Conservation (phyloP, 2,113 vertebrate genomes). For the Cercocebus atys region DNA sequence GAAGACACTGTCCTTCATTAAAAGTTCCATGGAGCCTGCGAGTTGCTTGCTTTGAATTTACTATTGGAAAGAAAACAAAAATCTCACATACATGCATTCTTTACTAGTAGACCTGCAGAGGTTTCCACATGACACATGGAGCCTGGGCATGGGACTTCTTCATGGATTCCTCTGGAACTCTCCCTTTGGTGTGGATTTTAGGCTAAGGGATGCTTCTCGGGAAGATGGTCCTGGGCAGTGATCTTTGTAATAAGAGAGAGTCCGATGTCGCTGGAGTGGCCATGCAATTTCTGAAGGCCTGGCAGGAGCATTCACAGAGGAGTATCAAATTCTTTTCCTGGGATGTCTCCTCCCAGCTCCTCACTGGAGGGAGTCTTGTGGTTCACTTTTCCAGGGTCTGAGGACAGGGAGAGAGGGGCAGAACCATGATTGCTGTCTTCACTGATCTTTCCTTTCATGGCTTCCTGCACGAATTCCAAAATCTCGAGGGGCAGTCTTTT, state of each 20-base stretch:
- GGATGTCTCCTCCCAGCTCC: slow-evolving; percentile 88
- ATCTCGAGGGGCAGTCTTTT: slow-evolving; percentile 97
- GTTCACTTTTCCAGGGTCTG: slow-evolving; percentile 89
- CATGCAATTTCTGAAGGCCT: slow-evolving; percentile 45
- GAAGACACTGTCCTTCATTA: slow-evolving; percentile 81
- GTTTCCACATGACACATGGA: slow-evolving; percentile 75
- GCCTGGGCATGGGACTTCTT: slow-evolving; percentile 71
- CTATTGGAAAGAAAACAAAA: slow-evolving; percentile 72
- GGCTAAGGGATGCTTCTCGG: slow-evolving; percentile 79
- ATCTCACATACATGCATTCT: slow-evolving; percentile 75
- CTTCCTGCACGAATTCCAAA: slow-evolving; percentile 98
- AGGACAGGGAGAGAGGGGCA: slow-evolving; percentile 78
- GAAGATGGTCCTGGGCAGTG: slow-evolving; percentile 78
- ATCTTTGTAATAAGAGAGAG: slow-evolving; percentile 75
- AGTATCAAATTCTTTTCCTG: slow-evolving; percentile 93
- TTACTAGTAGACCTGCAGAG: slow-evolving; percentile 75
- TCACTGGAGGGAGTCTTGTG: slow-evolving; percentile 91
- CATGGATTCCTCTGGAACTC: slow-evolving; percentile 73
- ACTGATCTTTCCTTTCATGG: slow-evolving; percentile 92
- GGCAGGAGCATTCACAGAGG: slow-evolving; percentile 86
- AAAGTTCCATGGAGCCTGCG: slow-evolving; percentile 77
- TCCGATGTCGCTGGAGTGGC: neutral
- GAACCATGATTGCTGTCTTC: slow-evolving; percentile 88
- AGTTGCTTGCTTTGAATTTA: slow-evolving; percentile 76
- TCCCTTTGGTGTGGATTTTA: slow-evolving; percentile 76